A percentile compares a stretch with the other conserved stretches of the same genome.
Evolutionary conservation across 2,113 vertebrate genomes (phyloP).

Genomic region (Neotragus pygmaeus): DNA sequence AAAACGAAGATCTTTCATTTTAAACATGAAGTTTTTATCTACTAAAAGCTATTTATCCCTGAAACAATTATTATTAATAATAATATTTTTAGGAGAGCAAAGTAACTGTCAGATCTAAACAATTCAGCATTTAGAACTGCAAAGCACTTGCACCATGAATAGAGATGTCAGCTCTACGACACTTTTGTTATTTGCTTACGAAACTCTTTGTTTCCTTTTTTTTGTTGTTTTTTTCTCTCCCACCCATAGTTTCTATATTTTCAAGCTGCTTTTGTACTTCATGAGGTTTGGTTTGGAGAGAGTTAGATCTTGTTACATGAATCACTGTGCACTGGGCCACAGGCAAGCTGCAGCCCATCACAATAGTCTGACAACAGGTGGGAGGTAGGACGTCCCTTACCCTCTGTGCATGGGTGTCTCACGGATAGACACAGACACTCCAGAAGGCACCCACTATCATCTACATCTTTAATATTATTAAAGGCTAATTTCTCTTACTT

Average conservation of each 20-base stretch:
- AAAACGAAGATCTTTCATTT: not conserved
- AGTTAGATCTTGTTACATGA: not conserved
- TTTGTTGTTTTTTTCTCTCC: not conserved
- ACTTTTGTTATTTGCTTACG: not conserved
- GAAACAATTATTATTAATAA: not conserved
- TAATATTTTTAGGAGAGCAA: not conserved
- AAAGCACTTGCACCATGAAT: not conserved
- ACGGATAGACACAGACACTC: not conserved
- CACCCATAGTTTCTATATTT: not conserved
- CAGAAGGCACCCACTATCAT: not conserved
- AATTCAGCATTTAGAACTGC: not conserved
- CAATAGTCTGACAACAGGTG: not conserved
- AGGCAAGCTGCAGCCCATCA: not conserved
- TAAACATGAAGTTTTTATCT: not conserved
- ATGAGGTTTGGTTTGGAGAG: not conserved
- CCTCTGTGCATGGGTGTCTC: not conserved
- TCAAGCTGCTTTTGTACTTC: not conserved
- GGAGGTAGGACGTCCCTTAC: not conserved
- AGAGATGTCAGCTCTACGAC: not conserved
- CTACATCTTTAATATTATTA: not conserved
- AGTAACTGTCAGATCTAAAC: not conserved
- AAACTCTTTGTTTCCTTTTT: not conserved
- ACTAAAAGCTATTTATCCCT: not conserved
- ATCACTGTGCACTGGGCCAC: fast-evolving
- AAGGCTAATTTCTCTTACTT: not conserved